These are phyloP conservation scores for Cyphomyrus discorhynchus DNA, from an alignment of 2,113 vertebrate genomes.

Conservation along the genomic window DNA sequence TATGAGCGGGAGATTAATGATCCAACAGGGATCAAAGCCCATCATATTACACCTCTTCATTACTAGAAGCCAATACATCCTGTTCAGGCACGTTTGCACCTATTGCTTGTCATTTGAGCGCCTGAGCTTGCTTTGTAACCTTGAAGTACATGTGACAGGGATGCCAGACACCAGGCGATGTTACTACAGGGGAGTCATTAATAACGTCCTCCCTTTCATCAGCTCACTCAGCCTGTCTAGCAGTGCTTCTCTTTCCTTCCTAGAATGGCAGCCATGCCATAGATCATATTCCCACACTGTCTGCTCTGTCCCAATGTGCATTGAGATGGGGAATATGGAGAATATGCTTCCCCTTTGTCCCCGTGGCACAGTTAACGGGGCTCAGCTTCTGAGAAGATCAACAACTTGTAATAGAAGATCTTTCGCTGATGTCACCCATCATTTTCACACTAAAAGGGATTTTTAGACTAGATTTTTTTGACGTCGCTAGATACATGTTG, in stretches of 20 bases:
- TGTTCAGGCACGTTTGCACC: conserved; percentile 5
- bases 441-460: background rate
- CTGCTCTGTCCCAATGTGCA: background rate
- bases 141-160: conserved; percentile 11
- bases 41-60: background rate
- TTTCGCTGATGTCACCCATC: background rate
- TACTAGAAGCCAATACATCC: background rate
- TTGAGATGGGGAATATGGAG: background rate
- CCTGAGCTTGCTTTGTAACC: conserved; percentile 8
- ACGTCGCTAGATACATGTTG: conserved; percentile 26
- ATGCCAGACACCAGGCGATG: conserved; percentile 19
- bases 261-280: conserved; percentile 2
- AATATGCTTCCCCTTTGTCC: background rate
- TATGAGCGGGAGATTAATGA: background rate
- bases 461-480: conserved; percentile 1
- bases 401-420: background rate
- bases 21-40: conserved; percentile 9
- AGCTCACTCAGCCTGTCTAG: conserved; percentile 19
- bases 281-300: background rate
- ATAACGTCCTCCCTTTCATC: conserved; percentile 24
- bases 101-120: conserved; percentile 7
- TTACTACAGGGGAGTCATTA: conserved; percentile 25
- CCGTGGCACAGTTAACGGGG: background rate
- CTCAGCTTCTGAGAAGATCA: background rate
- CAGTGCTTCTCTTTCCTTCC: conserved; percentile 28